Conservation (phyloP, 2,888 invertebrate genomes). For the Xestobium rufovillosum region DNA sequence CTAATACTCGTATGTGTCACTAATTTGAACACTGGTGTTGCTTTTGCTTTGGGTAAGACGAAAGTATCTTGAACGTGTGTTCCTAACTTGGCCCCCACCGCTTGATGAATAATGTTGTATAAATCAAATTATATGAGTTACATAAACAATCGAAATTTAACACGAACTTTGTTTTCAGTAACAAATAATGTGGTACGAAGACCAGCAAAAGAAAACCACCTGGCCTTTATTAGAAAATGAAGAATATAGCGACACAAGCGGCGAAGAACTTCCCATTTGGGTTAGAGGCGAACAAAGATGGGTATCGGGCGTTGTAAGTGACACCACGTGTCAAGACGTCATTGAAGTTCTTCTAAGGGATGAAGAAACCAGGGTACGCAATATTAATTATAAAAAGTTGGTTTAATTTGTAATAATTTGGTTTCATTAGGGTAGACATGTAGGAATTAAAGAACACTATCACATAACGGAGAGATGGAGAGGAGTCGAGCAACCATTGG, state of each 20-base stretch:
- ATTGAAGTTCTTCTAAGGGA: constrained; percentile 62
- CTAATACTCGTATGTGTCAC: no score
- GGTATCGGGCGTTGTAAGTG: constrained; percentile 68
- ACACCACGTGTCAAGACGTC: constrained; percentile 73
- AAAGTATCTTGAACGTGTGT: no score
- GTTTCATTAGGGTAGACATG: constrained; percentile 37
- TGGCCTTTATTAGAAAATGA: constrained; percentile 26
- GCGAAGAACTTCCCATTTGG: constrained; percentile 66
- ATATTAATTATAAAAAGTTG: constrained; percentile 5
- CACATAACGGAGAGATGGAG: constrained; percentile 72
- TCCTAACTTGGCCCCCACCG: no score
- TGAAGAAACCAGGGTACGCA: constrained; percentile 40
- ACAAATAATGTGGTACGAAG: constrained; percentile 36
- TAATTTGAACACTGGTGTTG: no score
- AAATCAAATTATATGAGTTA: no score
- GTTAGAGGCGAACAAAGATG: constrained; percentile 70
- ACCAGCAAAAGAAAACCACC: constrained; percentile 25
- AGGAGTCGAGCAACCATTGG: constrained; percentile 66
- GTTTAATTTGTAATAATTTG: constrained; percentile 2
- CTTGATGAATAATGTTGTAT: no score
- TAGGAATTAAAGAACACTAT: constrained; percentile 45
- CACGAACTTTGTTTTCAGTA: constrained; percentile 2
- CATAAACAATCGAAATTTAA: neutral
- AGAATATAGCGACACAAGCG: constrained; percentile 45
- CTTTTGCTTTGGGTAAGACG: no score